A percentile compares a stretch with the other conserved stretches of the same genome.
Conservation (phyloP, 1,140 invertebrate genomes). For the Eufriesea mexicana region DNA sequence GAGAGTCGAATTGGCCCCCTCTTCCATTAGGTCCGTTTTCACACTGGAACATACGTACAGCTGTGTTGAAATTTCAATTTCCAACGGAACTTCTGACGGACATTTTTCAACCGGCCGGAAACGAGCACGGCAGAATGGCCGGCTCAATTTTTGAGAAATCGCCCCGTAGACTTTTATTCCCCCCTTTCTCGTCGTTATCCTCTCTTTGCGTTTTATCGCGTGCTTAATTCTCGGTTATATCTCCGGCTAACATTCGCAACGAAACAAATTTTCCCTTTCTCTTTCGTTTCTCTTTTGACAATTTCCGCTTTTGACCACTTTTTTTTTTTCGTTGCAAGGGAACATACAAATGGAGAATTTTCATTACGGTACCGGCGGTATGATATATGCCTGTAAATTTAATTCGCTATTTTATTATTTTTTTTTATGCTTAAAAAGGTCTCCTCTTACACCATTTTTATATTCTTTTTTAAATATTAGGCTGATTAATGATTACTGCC, state of each 20-base stretch:
- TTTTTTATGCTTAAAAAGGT: no score
- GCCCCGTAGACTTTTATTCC: neutral
- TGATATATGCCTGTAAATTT: no score
- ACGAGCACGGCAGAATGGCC: neutral
- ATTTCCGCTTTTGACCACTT: no score
- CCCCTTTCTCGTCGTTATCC: no score
- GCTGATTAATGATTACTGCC: no score
- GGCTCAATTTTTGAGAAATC: neutral
- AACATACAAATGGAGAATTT: no score
- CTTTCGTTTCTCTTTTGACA: neutral
- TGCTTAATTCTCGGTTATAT: neutral
- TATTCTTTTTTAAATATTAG: no score
- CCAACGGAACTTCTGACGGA: neutral
- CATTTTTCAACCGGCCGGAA: neutral
- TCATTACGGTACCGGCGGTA: no score
- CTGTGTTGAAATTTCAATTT: constrained; percentile 43
- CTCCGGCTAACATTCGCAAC: neutral
- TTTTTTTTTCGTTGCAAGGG: no score
- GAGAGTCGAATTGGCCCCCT: constrained; percentile 89
- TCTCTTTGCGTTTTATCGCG: neutral
- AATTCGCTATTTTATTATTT: no score
- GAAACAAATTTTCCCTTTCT: neutral
- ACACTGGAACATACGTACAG: constrained; percentile 82
- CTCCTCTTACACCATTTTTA: no score
- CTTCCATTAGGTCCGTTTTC: constrained; percentile 89